Evolutionary conservation across 2,888 invertebrate species (phyloP).

Genomic region (Epinotia demarniana): DNA sequence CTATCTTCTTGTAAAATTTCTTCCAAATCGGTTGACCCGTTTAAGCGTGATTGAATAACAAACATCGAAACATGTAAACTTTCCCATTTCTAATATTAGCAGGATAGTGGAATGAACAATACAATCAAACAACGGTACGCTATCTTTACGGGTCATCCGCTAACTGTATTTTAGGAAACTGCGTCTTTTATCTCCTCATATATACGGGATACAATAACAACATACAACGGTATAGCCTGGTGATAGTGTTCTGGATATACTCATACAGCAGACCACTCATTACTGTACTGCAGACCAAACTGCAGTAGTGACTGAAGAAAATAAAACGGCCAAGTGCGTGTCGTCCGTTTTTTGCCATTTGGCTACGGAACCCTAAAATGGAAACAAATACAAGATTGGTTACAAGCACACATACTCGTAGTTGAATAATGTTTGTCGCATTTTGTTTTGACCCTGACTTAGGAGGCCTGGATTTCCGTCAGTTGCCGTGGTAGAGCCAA

Average conservation of each 20-base stretch:
- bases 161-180: too few species aligned
- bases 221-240: background rate
- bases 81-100: too few species aligned
- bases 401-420: background rate
- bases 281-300: background rate
- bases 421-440: conserved; percentile 3
- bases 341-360: too few species aligned
- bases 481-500: conserved; percentile 7
- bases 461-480: background rate
- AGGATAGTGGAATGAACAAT: too few species aligned
- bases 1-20: too few species aligned
- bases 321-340: background rate
- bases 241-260: background rate
- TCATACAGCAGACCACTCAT: background rate
- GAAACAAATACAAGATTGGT: background rate
- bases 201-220: background rate
- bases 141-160: too few species aligned
- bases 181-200: too few species aligned
- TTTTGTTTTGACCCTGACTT: conserved; percentile 3
- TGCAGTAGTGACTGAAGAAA: background rate
- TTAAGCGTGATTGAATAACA: too few species aligned
- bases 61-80: too few species aligned
- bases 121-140: too few species aligned
- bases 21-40: too few species aligned
- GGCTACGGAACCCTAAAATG: background rate